Conservation (phyloP, 2,113 vertebrate species). For the Lycocorax pyrrhopterus region DNA sequence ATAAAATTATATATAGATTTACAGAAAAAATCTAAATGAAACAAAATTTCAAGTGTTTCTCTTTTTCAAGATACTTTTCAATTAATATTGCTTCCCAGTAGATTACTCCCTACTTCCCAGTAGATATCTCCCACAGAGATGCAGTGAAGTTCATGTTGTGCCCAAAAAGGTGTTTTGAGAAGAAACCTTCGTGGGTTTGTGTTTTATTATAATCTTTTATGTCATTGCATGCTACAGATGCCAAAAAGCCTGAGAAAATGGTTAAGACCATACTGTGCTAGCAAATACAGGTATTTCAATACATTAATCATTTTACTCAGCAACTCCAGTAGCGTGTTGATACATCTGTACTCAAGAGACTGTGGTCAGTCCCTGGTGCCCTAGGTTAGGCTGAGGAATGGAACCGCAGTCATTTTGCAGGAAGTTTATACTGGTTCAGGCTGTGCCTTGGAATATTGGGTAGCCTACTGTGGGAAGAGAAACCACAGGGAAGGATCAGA, state of each 20-base stretch:
- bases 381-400: not conserved
- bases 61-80: constrained; percentile 22
- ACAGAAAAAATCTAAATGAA: not conserved
- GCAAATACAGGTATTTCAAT: constrained; percentile 30
- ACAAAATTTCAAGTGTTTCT: constrained; percentile 28
- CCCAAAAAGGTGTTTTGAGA: constrained; percentile 37
- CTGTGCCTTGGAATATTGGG: not conserved
- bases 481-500: not conserved
- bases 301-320: constrained; percentile 49
- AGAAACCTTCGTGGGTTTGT: not conserved
- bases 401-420: constrained; percentile 36
- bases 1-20: not conserved
- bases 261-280: constrained; percentile 41
- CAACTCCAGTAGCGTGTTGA: constrained; percentile 11
- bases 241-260: constrained; percentile 39
- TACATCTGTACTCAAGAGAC: constrained; percentile 9
- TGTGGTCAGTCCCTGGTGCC: constrained; percentile 29
- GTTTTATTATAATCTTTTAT: constrained; percentile 15
- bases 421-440: constrained; percentile 37
- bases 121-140: constrained; percentile 30
- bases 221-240: not conserved
- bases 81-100: constrained; percentile 28
- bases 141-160: constrained; percentile 4
- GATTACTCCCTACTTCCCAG: constrained; percentile 36
- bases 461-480: not conserved